A percentile compares a stretch with the other conserved stretches of the same genome.
phyloP scores from a whole-genome alignment of 37 sponge, comb jelly and placozoan species.

The Hormiphora californensis region DNA sequence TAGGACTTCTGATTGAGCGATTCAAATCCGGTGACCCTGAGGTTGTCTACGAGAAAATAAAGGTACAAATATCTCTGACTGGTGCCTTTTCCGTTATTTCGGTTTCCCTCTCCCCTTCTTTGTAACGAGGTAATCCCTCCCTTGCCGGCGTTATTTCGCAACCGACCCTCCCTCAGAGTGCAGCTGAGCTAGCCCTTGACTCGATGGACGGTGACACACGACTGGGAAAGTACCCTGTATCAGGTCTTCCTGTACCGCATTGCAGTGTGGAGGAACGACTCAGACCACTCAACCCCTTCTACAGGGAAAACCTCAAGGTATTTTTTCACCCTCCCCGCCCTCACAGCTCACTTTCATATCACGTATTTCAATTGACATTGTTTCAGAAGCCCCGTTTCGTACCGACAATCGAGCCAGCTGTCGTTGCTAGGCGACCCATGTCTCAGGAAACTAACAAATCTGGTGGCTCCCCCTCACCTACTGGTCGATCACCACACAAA shows the following conservation, averaged over 20 bases:
- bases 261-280: constrained; percentile 25
- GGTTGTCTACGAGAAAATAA: constrained; percentile 46
- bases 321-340: neutral
- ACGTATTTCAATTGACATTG: neutral
- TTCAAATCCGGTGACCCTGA: constrained; percentile 45
- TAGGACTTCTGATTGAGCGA: neutral
- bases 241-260: neutral
- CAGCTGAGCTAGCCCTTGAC: constrained; percentile 35
- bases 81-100: neutral
- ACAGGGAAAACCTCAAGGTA: constrained; percentile 15
- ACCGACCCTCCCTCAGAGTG: too few relatives aligned
- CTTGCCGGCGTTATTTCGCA: too few relatives aligned
- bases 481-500: too few relatives aligned
- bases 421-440: too few relatives aligned
- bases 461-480: too few relatives aligned
- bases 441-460: too few relatives aligned
- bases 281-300: constrained; percentile 53
- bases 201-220: constrained; percentile 37
- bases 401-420: neutral
- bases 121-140: neutral
- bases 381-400: constrained; percentile 41
- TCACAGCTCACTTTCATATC: neutral
- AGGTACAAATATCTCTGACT: neutral
- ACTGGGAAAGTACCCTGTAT: constrained; percentile 1
- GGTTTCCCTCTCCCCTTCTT: neutral